These are phyloP conservation scores for Callorhinus ursinus DNA, from an alignment of 2,113 vertebrate species.

Conservation along the genomic window DNA sequence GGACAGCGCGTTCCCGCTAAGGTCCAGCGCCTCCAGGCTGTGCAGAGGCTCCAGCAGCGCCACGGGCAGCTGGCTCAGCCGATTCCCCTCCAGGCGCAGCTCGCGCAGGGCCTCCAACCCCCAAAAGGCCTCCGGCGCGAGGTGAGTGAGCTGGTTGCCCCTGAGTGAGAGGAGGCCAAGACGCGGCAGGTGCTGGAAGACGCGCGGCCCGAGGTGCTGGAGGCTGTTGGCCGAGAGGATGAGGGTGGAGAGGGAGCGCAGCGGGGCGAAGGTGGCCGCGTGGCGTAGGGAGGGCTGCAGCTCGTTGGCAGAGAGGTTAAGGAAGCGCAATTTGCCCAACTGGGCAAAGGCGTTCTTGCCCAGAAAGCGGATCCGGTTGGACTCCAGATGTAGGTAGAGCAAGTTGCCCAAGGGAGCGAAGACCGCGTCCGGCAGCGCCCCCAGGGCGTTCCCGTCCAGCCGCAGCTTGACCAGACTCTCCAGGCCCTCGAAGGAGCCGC, in stretches of 20 bases:
- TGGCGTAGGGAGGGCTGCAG: conserved; percentile 89
- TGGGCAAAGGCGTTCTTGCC: conserved; percentile 91
- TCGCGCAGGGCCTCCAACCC: conserved; percentile 91
- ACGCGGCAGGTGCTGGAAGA: conserved; percentile 92
- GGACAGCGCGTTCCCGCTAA: conserved; percentile 91
- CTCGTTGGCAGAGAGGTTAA: conserved; percentile 94
- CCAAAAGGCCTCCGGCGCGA: conserved; percentile 88
- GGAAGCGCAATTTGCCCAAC: conserved; percentile 92
- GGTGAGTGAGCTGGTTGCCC: conserved; percentile 89
- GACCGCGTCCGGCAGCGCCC: conserved; percentile 89
- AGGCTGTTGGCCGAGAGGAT: conserved; percentile 93
- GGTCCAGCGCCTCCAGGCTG: conserved; percentile 91
- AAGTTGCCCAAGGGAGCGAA: conserved; percentile 91
- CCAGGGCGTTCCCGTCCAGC: conserved; percentile 92
- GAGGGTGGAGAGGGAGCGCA: conserved; percentile 91
- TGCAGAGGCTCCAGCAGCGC: conserved; percentile 91
- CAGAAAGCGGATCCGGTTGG: conserved; percentile 92
- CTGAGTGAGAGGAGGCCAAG: conserved; percentile 92
- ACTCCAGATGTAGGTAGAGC: conserved; percentile 94
- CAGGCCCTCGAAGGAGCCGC: conserved; percentile 89
- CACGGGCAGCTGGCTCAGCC: conserved; percentile 89
- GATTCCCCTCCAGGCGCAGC: conserved; percentile 92
- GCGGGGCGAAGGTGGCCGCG: conserved; percentile 88
- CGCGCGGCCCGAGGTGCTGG: conserved; percentile 86
- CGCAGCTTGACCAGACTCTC: conserved; percentile 92